phyloP scores from a whole-genome alignment of 2,113 vertebrate genomes.

The Stomatorhinus ivindoensis region DNA sequence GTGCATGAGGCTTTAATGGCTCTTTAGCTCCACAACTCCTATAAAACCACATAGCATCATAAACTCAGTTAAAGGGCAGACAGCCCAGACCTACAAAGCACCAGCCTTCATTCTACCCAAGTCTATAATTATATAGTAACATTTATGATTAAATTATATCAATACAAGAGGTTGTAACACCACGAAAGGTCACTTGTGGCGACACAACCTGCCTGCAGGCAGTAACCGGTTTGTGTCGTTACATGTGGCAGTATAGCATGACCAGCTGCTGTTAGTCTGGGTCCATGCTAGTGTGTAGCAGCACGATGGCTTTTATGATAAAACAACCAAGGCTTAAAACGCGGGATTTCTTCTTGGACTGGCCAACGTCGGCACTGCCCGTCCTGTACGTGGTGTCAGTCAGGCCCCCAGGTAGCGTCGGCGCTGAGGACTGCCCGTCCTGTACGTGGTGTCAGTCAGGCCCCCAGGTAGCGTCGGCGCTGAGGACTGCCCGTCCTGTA shows the following conservation, averaged over 20 bases:
- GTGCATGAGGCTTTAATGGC: constrained; percentile 11
- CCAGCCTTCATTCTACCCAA: neutral
- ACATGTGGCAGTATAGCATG: neutral
- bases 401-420: no score
- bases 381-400: no score
- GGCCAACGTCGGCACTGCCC: neutral
- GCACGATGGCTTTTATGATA: neutral
- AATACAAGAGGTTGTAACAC: neutral
- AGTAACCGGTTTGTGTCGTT: neutral
- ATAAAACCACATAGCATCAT: neutral
- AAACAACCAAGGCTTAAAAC: neutral
- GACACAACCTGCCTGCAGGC: neutral
- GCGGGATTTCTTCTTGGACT: neutral
- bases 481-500: no score
- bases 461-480: no score
- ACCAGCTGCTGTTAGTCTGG: constrained; percentile 4
- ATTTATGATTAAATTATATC: neutral
- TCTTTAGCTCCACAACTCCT: neutral
- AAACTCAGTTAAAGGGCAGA: neutral
- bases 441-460: no score
- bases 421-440: no score
- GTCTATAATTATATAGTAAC: neutral
- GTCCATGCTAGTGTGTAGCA: neutral
- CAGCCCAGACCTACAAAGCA: neutral
- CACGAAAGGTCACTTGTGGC: neutral